phyloP scores from a whole-genome alignment of 2,888 invertebrate species.

The Tridacna gigas region DNA sequence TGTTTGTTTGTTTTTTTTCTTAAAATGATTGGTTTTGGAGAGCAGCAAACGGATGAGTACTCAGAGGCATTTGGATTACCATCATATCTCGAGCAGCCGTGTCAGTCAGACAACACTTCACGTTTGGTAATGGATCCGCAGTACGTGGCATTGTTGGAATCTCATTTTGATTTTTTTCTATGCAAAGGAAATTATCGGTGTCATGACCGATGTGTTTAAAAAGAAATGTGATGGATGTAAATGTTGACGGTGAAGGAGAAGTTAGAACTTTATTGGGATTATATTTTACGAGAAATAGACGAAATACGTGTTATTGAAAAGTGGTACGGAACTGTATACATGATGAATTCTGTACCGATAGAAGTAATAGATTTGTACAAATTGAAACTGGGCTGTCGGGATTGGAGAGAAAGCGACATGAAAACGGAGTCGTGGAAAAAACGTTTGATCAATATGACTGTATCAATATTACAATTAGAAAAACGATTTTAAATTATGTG shows the following conservation, averaged over 20 bases:
- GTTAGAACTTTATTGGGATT: slow-evolving; percentile 23
- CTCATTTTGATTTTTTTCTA: slow-evolving; percentile 26
- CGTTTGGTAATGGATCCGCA: not conserved
- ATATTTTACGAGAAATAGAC: slow-evolving; percentile 4
- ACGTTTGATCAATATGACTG: not conserved
- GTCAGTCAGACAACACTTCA: not conserved
- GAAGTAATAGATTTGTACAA: slow-evolving; percentile 9
- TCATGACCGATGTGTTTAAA: not conserved
- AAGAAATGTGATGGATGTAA: slow-evolving; percentile 12
- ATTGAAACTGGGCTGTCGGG: slow-evolving; percentile 22
- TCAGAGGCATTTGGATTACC: not conserved
- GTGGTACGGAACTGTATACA: slow-evolving; percentile 12
- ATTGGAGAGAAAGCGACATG: slow-evolving; percentile 23
- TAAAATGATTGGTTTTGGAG: slow-evolving; percentile 20
- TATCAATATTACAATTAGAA: not conserved
- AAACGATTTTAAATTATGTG: not conserved
- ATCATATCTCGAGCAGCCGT: not conserved
- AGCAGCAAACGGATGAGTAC: not conserved
- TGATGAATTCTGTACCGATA: not conserved
- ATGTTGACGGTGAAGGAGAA: not conserved
- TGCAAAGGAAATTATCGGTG: not conserved
- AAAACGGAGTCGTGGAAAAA: not conserved
- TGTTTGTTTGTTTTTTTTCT: no score
- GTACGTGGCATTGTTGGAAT: slow-evolving; percentile 1
- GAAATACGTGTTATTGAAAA: slow-evolving; percentile 11